Base-by-base conservation (phyloP, 2,797 vertebrate species). In the Hylomyscus alleni region DNA sequence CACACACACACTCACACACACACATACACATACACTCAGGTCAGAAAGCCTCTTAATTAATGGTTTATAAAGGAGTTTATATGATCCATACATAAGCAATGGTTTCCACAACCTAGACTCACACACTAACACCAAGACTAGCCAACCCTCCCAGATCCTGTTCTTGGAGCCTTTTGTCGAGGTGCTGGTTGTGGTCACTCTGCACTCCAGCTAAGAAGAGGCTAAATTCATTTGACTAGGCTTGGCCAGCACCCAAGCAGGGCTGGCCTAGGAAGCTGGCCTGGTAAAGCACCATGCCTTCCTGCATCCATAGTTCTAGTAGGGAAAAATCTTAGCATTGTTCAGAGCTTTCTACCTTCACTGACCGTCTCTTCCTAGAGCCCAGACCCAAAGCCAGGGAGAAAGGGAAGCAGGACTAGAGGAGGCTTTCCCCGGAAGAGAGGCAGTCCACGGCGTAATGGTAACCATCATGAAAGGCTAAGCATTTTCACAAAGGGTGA, bases 401-500 rank as follows among this genome's bases (percentile, higher is more conserved):
- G 34, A 19, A 72, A 37, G 11, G 11, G 3, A 17, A 24, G 50
- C 37, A 4, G 22, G 52, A 0, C 5, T 2, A 29, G 6, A 60
- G 15, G 56, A 62, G 34, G 54, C 22, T 52, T 24, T 22, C 62
- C 14, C 24, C 17, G 3, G 1, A 62, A 6, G 15, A 47, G 6
- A 3, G 76, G 3, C 31, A 69, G 9, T 73, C 72, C 65, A 19
- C 14, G 1, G 1, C 0, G 24, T 10, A 0, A 6, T 1, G 0
- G 8, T 2, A 0, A 2, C 1, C 2, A 19, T 10, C 4, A 20
- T 3, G 50, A 22, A 13, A 24, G 0, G 47, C 15, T 11, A 8
- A 20, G 10, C 54, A 7, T 7, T 15, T 1, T 44, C 82, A n/a
- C 75, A 2, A 0, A 1, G 6, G 37, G 37, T 3, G 37, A 20